Conservation (phyloP, 2,113 vertebrate species). For the Colossoma macropomum region DNA sequence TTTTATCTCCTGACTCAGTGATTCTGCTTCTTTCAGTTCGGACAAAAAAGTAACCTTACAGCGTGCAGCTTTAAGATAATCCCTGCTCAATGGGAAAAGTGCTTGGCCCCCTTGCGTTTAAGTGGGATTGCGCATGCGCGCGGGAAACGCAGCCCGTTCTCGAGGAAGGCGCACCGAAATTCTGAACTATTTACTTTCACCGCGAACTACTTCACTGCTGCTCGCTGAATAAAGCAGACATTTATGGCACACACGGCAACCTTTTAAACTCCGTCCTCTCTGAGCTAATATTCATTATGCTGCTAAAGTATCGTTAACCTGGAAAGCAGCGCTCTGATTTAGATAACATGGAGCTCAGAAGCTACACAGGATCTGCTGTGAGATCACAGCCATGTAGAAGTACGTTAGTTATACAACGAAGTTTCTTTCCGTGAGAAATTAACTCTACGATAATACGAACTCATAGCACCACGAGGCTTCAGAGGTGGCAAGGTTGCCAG, state of each 20-base stretch:
- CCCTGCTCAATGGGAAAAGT: background rate
- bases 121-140: background rate
- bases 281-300: background rate
- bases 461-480: background rate
- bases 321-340: too few species aligned
- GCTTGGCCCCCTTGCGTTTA: background rate
- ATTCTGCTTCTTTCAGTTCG: too few species aligned
- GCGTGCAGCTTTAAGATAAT: background rate
- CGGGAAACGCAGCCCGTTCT: background rate
- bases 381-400: background rate
- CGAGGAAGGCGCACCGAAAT: conserved; percentile 13
- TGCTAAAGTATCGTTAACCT: background rate
- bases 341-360: background rate
- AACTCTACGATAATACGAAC: background rate
- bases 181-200: conserved; percentile 31
- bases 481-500: conserved; percentile 25
- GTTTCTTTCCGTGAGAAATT: background rate
- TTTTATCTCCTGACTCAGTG: too few species aligned
- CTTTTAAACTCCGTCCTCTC: background rate
- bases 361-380: background rate
- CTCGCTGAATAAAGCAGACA: background rate
- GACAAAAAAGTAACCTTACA: too few species aligned
- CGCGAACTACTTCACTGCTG: conserved; percentile 2
- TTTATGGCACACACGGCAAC: background rate
- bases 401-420: background rate